These are phyloP conservation scores for Thomomys bottae DNA, from an alignment of 2,113 vertebrate genomes.

Conservation along the genomic window DNA sequence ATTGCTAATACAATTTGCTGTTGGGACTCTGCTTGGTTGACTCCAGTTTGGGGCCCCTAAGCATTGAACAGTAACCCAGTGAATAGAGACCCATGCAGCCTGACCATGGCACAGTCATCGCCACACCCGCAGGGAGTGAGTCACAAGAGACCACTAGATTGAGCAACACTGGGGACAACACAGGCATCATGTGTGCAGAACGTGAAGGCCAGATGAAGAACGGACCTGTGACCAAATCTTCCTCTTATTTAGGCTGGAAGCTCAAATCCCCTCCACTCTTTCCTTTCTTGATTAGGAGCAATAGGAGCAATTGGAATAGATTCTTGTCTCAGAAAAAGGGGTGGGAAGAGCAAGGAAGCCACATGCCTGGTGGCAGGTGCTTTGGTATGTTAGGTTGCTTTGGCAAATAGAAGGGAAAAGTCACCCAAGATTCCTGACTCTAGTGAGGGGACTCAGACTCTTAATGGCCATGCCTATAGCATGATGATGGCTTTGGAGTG, in stretches of 20 bases:
- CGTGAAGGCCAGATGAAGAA: not conserved
- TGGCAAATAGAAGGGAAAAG: not conserved
- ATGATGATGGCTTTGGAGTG: not conserved
- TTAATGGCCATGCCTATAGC: no score
- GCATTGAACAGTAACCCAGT: not conserved
- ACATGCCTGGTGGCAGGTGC: not conserved
- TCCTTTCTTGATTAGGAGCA: not conserved
- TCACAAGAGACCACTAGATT: not conserved
- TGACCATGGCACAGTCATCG: not conserved
- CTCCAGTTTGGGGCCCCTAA: not conserved
- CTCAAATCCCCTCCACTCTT: not conserved
- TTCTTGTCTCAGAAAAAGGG: not conserved
- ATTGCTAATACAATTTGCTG: not conserved
- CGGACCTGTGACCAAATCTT: not conserved
- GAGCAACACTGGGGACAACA: not conserved
- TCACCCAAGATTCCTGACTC: not conserved
- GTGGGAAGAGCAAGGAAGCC: not conserved
- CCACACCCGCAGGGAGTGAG: not conserved
- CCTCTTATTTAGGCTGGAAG: not conserved
- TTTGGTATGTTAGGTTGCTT: not conserved
- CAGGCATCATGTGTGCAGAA: rapidly evolving
- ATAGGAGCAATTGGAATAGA: not conserved
- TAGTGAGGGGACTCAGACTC: no score
- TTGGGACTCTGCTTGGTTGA: not conserved
- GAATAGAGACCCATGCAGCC: not conserved